Percentiles rank a stretch among this genome's conserved stretches.
Conservation (phyloP, 1,140 invertebrate species). For the Procambarus virginalis region DNA sequence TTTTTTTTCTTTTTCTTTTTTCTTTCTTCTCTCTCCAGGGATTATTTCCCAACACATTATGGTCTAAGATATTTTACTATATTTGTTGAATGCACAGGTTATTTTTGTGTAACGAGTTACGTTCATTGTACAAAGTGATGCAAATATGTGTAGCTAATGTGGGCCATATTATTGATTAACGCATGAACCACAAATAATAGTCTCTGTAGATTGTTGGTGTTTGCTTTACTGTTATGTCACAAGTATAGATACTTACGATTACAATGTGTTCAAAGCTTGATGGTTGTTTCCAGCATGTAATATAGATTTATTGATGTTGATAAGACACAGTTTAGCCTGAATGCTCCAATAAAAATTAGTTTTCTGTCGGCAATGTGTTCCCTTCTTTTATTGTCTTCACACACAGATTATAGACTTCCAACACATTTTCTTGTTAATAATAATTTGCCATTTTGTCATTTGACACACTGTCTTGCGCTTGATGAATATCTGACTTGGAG, state of each 20-base stretch:
- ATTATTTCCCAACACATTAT: no score
- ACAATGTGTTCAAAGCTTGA: not conserved
- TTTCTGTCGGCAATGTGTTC: no score
- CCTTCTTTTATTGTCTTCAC: no score
- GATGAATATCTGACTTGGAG: no score
- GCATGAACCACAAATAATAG: not conserved
- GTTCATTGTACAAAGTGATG: not conserved
- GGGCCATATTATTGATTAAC: not conserved
- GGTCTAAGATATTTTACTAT: not conserved
- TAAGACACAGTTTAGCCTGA: no score
- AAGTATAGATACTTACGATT: not conserved
- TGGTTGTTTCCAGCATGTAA: not conserved
- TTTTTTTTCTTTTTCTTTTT: no score
- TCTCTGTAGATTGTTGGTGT: not conserved
- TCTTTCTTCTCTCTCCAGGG: no score
- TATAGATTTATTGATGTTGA: not conserved
- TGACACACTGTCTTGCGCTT: no score
- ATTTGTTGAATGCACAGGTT: not conserved
- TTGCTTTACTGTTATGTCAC: not conserved
- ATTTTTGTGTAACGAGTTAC: not conserved
- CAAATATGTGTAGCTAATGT: not conserved
- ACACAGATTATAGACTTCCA: no score
- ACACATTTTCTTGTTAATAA: no score
- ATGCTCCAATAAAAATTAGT: no score
- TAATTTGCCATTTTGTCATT: no score